Percentiles rank a stretch among this genome's conserved stretches.
These are phyloP conservation scores for Copidosoma floridanum DNA, from an alignment of 1,140 invertebrate genomes.

Conservation along the genomic window DNA sequence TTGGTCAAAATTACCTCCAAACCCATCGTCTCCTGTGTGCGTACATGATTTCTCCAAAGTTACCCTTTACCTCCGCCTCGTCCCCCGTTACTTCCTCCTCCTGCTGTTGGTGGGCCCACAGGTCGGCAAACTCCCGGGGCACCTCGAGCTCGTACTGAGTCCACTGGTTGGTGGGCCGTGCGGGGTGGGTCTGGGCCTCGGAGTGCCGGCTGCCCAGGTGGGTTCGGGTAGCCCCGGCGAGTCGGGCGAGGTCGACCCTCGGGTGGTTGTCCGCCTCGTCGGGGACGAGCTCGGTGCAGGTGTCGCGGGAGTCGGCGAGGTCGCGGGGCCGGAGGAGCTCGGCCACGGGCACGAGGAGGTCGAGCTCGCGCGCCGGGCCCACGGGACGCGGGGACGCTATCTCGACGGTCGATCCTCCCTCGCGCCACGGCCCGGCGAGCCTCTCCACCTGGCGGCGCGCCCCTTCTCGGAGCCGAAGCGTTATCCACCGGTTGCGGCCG, in stretches of 20 bases:
- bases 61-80: background rate
- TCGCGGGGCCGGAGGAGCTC: conserved; percentile 4
- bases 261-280: too few species aligned
- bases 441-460: conserved; percentile 62
- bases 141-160: conserved; percentile 61
- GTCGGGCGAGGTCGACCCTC: conserved; percentile 51
- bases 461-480: conserved; percentile 57
- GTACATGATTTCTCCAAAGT: too few species aligned
- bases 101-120: background rate
- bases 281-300: conserved; percentile 63
- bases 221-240: conserved; percentile 54
- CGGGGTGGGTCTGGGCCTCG: conserved; percentile 66
- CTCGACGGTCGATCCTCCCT: conserved; percentile 64
- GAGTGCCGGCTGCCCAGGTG: conserved; percentile 50
- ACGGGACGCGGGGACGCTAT: conserved; percentile 51
- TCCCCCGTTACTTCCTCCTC: conserved; percentile 21
- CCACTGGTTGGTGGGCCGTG: conserved; percentile 68
- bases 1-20: too few species aligned
- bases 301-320: conserved; percentile 58
- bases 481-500: conserved; percentile 55
- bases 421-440: conserved; percentile 59
- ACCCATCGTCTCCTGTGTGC: too few species aligned
- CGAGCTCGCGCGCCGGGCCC: conserved; percentile 63
- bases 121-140: conserved; percentile 6
- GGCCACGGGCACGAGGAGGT: conserved; percentile 48